phyloP scores from a whole-genome alignment of 2,888 invertebrate genomes.

The Epinotia demarniana region DNA sequence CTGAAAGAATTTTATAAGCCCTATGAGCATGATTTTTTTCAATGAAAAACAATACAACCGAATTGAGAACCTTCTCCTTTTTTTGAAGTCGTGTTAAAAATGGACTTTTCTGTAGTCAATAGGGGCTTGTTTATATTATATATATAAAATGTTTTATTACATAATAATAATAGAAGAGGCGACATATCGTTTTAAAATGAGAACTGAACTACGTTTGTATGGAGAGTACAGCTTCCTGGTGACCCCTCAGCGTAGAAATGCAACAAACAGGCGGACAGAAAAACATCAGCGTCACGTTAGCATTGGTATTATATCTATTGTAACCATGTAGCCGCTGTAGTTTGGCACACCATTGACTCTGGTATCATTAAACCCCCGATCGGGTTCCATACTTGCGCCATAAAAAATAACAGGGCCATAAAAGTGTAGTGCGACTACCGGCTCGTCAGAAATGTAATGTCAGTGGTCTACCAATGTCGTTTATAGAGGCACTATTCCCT shows the following conservation, averaged over 20 bases:
- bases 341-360: conserved; percentile 50
- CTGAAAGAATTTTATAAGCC: too few relatives aligned
- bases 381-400: conserved; percentile 61
- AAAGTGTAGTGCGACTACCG: conserved; percentile 60
- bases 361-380: conserved; percentile 48
- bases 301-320: background rate
- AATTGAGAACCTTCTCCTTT: too few relatives aligned
- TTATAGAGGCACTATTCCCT: conserved; percentile 21
- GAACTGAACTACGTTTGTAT: too few relatives aligned
- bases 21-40: too few relatives aligned
- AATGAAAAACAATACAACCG: too few relatives aligned
- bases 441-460: conserved; percentile 52
- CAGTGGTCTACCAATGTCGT: conserved; percentile 53
- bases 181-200: too few relatives aligned
- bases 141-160: too few relatives aligned
- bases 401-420: conserved; percentile 76
- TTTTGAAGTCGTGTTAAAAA: too few relatives aligned
- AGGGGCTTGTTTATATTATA: too few relatives aligned
- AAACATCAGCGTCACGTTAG: background rate
- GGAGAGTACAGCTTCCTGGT: too few relatives aligned
- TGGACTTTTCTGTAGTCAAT: too few relatives aligned
- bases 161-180: too few relatives aligned
- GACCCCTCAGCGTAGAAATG: background rate
- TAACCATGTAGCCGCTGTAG: conserved; percentile 23
- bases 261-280: background rate